Percentiles rank a stretch among this genome's conserved stretches.
Evolutionary conservation across 2,797 vertebrate genomes (phyloP).

Genomic region (Microtus obscurus): DNA sequence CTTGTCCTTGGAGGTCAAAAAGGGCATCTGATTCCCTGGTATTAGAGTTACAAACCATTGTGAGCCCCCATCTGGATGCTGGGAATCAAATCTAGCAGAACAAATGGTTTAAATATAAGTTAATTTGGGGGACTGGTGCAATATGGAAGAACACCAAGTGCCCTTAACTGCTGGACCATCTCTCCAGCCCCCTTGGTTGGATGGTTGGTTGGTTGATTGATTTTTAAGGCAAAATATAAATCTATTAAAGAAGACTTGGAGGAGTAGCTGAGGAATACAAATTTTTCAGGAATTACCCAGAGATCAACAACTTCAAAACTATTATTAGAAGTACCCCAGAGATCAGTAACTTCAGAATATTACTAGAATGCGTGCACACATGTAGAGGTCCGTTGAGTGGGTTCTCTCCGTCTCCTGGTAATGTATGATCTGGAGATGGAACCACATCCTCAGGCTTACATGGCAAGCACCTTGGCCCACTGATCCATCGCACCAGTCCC

Average conservation of each 20-base stretch:
- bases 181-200: background rate
- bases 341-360: conserved; percentile 31
- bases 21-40: background rate
- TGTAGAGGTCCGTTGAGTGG: background rate
- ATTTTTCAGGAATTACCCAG: background rate
- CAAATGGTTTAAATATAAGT: too few relatives aligned
- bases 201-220: background rate
- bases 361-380: background rate
- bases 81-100: too few relatives aligned
- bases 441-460: background rate
- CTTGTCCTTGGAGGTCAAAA: background rate
- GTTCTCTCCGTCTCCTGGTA: background rate
- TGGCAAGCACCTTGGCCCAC: background rate
- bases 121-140: background rate
- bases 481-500: background rate
- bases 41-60: background rate
- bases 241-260: background rate
- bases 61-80: background rate
- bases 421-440: background rate
- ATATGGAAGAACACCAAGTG: background rate
- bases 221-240: conserved; percentile 39
- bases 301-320: conserved; percentile 32
- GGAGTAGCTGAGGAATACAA: background rate
- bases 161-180: background rate
- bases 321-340: background rate